Percentiles rank a stretch among this genome's conserved stretches.
Evolutionary conservation across 2,888 invertebrate species (phyloP).

Genomic region (Orchesellides sinensis): DNA sequence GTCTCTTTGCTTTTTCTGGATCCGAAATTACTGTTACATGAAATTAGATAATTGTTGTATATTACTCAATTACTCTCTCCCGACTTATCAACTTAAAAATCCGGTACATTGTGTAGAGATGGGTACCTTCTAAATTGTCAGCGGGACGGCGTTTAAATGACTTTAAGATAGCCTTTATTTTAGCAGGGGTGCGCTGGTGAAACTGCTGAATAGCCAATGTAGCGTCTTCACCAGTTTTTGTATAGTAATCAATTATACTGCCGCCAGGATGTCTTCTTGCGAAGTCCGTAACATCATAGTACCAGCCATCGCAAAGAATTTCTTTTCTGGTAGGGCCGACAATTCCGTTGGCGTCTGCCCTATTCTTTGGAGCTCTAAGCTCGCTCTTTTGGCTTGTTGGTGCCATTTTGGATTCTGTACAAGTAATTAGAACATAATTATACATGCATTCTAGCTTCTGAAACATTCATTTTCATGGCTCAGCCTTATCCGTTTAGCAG

Average conservation of each 20-base stretch:
- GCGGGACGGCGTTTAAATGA: conserved; percentile 69
- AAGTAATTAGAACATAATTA: too few relatives aligned
- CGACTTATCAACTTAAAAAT: background rate
- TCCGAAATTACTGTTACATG: conserved; percentile 1
- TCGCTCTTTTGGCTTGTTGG: conserved; percentile 44
- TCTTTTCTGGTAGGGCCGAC: conserved; percentile 53
- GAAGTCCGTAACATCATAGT: conserved; percentile 69
- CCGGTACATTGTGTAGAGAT: background rate
- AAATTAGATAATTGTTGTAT: too few relatives aligned
- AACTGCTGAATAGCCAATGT: conserved; percentile 72
- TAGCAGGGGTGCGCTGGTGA: conserved; percentile 68
- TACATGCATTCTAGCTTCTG: too few relatives aligned
- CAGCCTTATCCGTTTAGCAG: too few relatives aligned
- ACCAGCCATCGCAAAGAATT: conserved; percentile 71
- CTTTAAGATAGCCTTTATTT: conserved; percentile 62
- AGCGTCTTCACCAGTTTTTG: conserved; percentile 69
- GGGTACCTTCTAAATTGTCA: conserved; percentile 61
- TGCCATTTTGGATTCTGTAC: conserved; percentile 37
- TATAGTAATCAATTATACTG: conserved; percentile 71
- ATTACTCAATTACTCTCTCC: background rate
- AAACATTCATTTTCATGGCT: too few relatives aligned
- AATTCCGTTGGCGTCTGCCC: background rate
- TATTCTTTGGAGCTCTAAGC: background rate
- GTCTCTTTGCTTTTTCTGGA: conserved; percentile 60
- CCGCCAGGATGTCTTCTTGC: conserved; percentile 70